These are phyloP conservation scores for Spisula solida DNA, from an alignment of 2,888 invertebrate genomes.

Conservation along the genomic window DNA sequence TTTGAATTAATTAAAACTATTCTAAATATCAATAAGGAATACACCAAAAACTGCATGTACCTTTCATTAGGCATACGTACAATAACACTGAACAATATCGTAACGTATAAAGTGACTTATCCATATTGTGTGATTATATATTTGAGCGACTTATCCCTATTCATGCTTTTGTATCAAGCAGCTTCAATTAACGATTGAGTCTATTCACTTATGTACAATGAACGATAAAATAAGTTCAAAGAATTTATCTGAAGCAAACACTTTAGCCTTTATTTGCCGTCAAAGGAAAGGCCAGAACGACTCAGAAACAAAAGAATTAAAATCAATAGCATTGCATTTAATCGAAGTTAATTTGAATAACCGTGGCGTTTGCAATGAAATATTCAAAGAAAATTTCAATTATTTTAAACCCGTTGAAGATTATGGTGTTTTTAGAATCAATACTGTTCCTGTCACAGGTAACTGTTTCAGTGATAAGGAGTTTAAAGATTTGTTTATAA, in stretches of 20 bases:
- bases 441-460: too few species aligned
- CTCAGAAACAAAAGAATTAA: background rate
- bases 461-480: too few species aligned
- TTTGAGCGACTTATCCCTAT: too few species aligned
- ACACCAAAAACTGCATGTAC: too few species aligned
- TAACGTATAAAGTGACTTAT: too few species aligned
- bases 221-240: conserved; percentile 5
- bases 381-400: conserved; percentile 20
- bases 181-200: background rate
- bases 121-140: too few species aligned
- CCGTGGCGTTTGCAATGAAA: background rate
- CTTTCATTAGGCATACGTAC: too few species aligned
- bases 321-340: conserved; percentile 9
- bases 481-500: too few species aligned
- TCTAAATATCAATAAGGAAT: too few species aligned
- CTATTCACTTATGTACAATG: background rate
- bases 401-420: background rate
- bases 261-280: background rate
- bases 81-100: too few species aligned
- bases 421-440: too few species aligned
- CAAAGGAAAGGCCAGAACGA: background rate
- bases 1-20: too few species aligned
- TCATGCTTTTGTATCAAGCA: background rate
- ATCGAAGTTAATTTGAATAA: conserved; percentile 10
- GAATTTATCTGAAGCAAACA: background rate